Percentiles rank a stretch among this genome's conserved stretches.
Conservation (phyloP, 2,797 vertebrate genomes). For the Notoglanidium macrostoma region DNA sequence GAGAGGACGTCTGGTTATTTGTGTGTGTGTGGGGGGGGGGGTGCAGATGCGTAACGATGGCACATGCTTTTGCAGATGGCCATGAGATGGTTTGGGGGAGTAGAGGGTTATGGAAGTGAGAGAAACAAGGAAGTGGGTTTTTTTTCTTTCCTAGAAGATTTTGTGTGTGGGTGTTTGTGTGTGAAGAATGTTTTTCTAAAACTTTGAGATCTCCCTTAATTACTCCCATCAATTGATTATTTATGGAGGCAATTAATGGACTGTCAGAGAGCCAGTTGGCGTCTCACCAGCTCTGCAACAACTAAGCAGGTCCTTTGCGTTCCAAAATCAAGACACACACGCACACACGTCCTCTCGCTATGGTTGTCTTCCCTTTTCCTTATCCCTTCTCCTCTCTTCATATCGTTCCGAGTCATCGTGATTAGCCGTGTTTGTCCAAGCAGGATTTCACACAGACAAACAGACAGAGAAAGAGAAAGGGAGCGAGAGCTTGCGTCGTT, state of each 20-base stretch:
- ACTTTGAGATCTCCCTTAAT: slow-evolving; percentile 59
- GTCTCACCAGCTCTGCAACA: slow-evolving; percentile 44
- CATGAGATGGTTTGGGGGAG: slow-evolving; percentile 21
- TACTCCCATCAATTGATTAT: slow-evolving; percentile 64
- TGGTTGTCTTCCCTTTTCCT: slow-evolving; percentile 28
- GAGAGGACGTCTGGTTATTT: slow-evolving; percentile 29
- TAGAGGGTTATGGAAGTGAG: slow-evolving; percentile 28
- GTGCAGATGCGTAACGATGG: slow-evolving; percentile 31
- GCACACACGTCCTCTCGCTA: slow-evolving; percentile 20
- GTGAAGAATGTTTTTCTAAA: slow-evolving; percentile 53
- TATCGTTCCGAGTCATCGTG: slow-evolving; percentile 17
- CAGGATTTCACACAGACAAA: slow-evolving; percentile 16
- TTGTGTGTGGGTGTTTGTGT: slow-evolving; percentile 17
- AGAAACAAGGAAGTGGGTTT: slow-evolving; percentile 14
- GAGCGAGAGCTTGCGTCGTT: slow-evolving; percentile 5
- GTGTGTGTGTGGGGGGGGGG: slow-evolving; percentile 21
- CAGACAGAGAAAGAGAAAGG: not conserved
- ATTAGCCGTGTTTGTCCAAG: slow-evolving; percentile 17
- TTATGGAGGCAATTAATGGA: slow-evolving; percentile 62
- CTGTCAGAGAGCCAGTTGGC: slow-evolving; percentile 58
- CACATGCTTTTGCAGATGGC: slow-evolving; percentile 26
- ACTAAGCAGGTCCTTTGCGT: slow-evolving; percentile 46
- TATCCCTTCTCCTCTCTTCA: slow-evolving; percentile 22
- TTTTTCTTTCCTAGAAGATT: not conserved
- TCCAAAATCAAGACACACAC: slow-evolving; percentile 33